phyloP scores from a whole-genome alignment of 2,113 vertebrate species.

The Argyrosomus japonicus region DNA sequence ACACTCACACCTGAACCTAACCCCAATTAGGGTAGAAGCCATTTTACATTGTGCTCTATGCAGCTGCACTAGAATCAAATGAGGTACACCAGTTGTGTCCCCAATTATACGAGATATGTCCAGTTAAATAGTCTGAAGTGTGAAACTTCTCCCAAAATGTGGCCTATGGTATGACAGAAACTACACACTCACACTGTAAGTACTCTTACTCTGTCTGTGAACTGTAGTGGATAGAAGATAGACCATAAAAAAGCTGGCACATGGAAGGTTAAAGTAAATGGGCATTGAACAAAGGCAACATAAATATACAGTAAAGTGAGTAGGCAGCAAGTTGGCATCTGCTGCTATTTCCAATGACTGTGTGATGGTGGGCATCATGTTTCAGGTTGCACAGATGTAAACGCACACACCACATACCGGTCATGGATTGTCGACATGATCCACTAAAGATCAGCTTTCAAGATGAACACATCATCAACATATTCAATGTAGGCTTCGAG shows the following conservation, averaged over 20 bases:
- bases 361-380: neutral
- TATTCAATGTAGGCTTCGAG: conserved; percentile 7
- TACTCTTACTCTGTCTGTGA: neutral
- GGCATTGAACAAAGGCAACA: neutral
- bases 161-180: neutral
- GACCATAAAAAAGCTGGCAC: neutral
- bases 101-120: conserved; percentile 28
- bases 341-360: neutral
- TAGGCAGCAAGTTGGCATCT: neutral
- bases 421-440: neutral
- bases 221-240: neutral
- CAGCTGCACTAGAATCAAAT: conserved; percentile 21
- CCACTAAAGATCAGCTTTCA: neutral
- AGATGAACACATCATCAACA: neutral
- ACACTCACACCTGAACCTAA: conserved; percentile 27
- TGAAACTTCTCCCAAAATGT: conserved; percentile 10
- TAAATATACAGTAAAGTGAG: neutral
- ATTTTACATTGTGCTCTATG: conserved; percentile 19
- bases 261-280: neutral
- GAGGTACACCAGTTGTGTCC: conserved; percentile 13
- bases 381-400: neutral
- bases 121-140: conserved; percentile 28
- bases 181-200: neutral
- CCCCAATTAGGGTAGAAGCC: conserved; percentile 31
- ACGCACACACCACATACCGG: neutral